phyloP scores from a whole-genome alignment of 2,888 invertebrate genomes.

The Helicoverpa assulta region DNA sequence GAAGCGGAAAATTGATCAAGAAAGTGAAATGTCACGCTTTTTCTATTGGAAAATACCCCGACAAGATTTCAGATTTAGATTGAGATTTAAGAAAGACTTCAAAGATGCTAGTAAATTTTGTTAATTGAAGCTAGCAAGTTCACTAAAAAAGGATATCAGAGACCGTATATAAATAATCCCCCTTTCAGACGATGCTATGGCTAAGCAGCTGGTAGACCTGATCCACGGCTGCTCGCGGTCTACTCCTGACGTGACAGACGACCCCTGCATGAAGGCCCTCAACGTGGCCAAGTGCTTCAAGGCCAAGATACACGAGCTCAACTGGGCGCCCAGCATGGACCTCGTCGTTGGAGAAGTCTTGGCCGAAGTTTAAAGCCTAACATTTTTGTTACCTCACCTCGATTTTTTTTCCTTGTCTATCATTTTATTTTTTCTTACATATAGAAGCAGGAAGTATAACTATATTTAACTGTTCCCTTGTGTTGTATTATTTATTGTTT shows the following conservation, averaged over 20 bases:
- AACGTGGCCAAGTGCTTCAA: slow-evolving; percentile 77
- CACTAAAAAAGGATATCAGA: not conserved
- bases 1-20: slow-evolving; percentile 40
- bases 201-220: slow-evolving; percentile 70
- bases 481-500: not conserved
- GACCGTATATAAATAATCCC: not conserved
- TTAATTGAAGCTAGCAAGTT: not conserved
- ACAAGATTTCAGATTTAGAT: not conserved
- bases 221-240: slow-evolving; percentile 70
- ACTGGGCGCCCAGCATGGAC: slow-evolving; percentile 77
- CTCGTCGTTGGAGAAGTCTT: slow-evolving; percentile 72
- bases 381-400: not conserved
- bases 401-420: not conserved
- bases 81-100: not conserved
- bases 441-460: not conserved
- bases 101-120: not conserved
- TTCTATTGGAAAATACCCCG: slow-evolving; percentile 20
- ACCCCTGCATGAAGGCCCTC: slow-evolving; percentile 67
- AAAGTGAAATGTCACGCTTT: slow-evolving; percentile 27
- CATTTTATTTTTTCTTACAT: not conserved
- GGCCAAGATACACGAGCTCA: slow-evolving; percentile 74
- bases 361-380: slow-evolving; percentile 65
- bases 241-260: slow-evolving; percentile 51
- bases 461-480: not conserved
- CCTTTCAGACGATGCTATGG: slow-evolving; percentile 72